These are phyloP conservation scores for Scaptomyza parva DNA, from an alignment of 2,888 invertebrate species.

Conservation along the genomic window DNA sequence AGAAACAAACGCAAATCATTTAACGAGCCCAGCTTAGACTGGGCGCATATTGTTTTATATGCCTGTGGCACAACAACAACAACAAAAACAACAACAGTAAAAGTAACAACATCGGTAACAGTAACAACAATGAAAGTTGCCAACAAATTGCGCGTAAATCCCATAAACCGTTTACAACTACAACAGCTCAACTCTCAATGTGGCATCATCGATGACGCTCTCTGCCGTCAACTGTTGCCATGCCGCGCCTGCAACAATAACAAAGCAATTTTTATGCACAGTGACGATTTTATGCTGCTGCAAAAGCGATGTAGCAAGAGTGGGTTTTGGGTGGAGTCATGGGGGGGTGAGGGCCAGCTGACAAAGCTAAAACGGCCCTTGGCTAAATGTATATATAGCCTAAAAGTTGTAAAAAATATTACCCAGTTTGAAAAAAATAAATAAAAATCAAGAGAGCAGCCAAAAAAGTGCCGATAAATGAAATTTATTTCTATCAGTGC, in stretches of 20 bases:
- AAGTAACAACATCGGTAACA: slow-evolving; percentile 25
- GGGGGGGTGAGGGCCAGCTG: slow-evolving; percentile 30
- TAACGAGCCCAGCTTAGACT: slow-evolving; percentile 78
- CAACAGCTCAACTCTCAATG: slow-evolving; percentile 67
- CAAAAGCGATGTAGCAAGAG: background rate
- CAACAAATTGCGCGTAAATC: slow-evolving; percentile 82
- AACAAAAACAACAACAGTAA: slow-evolving; percentile 12
- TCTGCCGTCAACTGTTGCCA: slow-evolving; percentile 34
- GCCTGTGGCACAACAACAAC: slow-evolving; percentile 39
- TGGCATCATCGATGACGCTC: slow-evolving; percentile 66
- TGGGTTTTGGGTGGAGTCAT: too few relatives aligned
- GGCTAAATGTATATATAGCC: slow-evolving; percentile 34
- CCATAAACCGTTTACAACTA: slow-evolving; percentile 82
- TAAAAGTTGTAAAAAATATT: slow-evolving; percentile 53
- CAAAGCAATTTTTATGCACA: slow-evolving; percentile 76
- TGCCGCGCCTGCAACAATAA: slow-evolving; percentile 75
- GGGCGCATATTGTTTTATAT: slow-evolving; percentile 78
- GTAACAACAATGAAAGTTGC: slow-evolving; percentile 70
- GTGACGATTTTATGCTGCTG: slow-evolving; percentile 49
- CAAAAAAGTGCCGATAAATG: slow-evolving; percentile 57
- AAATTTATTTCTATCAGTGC: slow-evolving; percentile 73
- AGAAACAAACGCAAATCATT: slow-evolving; percentile 79
- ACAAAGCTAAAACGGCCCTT: slow-evolving; percentile 63
- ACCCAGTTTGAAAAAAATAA: background rate
- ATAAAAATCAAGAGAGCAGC: background rate